Conservation (phyloP, 2,888 invertebrate species). For the Escarpia spicata region DNA sequence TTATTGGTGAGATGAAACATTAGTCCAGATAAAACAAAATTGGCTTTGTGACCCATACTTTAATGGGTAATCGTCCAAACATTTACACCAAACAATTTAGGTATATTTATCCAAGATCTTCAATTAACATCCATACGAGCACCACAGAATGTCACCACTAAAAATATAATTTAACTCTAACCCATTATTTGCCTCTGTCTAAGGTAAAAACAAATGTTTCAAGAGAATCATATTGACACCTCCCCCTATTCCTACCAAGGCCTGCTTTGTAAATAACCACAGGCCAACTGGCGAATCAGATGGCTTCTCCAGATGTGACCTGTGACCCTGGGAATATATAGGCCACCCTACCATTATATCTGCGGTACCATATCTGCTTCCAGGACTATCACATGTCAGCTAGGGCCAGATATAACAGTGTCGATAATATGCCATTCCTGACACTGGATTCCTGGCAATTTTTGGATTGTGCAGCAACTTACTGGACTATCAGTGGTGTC, state of each 20-base stretch:
- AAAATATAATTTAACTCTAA: not conserved
- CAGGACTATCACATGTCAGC: not conserved
- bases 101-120: no score
- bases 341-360: not conserved
- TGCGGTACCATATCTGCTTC: not conserved
- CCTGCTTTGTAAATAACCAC: not conserved
- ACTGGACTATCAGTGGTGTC: not conserved
- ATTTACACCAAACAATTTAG: no score
- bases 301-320: not conserved
- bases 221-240: not conserved
- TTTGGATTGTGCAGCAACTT: not conserved
- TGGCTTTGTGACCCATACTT: not conserved
- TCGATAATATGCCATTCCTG: not conserved
- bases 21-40: not conserved
- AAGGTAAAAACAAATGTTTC: not conserved
- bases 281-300: not conserved
- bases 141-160: not conserved
- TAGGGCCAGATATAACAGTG: not conserved
- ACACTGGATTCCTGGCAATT: not conserved
- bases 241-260: not conserved
- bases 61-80: not conserved
- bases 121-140: not conserved
- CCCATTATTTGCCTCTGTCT: not conserved
- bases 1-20: not conserved
- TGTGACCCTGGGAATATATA: not conserved